These are phyloP conservation scores for Monopis laevigella DNA, from an alignment of 2,888 invertebrate genomes.

Conservation along the genomic window DNA sequence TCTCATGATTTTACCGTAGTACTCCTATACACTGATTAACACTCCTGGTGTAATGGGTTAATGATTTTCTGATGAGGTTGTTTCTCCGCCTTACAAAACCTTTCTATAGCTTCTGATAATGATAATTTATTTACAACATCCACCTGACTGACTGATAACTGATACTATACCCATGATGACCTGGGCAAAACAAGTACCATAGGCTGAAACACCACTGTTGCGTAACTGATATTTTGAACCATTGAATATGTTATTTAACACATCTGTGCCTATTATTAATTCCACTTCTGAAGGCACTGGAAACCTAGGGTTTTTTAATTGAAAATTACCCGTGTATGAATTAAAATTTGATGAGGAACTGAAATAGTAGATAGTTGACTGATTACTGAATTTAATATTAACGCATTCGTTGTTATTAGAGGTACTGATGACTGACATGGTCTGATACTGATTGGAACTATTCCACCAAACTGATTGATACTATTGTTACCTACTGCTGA, in stretches of 20 bases:
- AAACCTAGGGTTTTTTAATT: not conserved
- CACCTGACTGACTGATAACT: no score
- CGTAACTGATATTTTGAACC: not conserved
- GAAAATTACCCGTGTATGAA: not conserved
- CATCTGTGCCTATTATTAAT: not conserved
- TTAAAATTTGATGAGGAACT: not conserved
- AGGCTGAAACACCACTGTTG: not conserved
- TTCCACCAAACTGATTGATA: no score
- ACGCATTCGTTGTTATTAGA: not conserved
- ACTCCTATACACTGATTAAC: not conserved
- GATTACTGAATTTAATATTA: not conserved
- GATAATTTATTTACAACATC: no score
- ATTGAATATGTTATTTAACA: not conserved
- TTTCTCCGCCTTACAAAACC: conserved; percentile 11
- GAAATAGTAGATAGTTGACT: not conserved
- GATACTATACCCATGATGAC: not conserved
- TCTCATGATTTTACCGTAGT: not conserved
- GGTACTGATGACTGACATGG: not conserved
- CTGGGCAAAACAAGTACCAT: not conserved
- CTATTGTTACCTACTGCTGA: no score
- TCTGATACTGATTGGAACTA: no score
- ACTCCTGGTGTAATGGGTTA: conserved; percentile 1
- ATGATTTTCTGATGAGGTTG: not conserved
- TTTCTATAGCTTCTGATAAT: conserved; percentile 8
- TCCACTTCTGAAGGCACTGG: not conserved